These are phyloP conservation scores for Heteropelma amictum DNA, from an alignment of 2,888 invertebrate genomes.

Conservation along the genomic window DNA sequence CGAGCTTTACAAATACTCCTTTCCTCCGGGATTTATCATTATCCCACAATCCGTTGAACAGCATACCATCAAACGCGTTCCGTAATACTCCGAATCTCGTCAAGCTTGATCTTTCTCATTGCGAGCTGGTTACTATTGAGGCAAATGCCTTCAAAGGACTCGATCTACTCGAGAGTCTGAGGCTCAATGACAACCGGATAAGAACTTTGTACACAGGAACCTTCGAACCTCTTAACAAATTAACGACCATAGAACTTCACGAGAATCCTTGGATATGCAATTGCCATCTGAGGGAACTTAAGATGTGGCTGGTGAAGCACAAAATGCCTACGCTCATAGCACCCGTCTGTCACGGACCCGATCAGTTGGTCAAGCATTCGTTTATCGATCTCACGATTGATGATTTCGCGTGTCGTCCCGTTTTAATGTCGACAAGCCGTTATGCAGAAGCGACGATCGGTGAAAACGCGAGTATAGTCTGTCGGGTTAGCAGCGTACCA, in stretches of 20 bases:
- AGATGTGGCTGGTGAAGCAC: slow-evolving; percentile 88
- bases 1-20: slow-evolving; percentile 88
- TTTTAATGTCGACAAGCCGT: slow-evolving; percentile 86
- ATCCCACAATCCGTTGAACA: slow-evolving; percentile 89
- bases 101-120: slow-evolving; percentile 90
- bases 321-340: slow-evolving; percentile 88
- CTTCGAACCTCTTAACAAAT: slow-evolving; percentile 85
- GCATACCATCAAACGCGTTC: slow-evolving; percentile 88
- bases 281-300: slow-evolving; percentile 89
- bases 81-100: slow-evolving; percentile 87
- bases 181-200: slow-evolving; percentile 89
- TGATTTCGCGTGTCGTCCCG: slow-evolving; percentile 92
- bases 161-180: slow-evolving; percentile 87
- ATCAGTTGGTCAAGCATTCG: slow-evolving; percentile 84
- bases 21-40: slow-evolving; percentile 90
- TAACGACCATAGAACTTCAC: slow-evolving; percentile 90
- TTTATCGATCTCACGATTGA: slow-evolving; percentile 88
- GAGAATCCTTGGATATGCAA: slow-evolving; percentile 95
- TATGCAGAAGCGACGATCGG: slow-evolving; percentile 89
- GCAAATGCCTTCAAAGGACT: slow-evolving; percentile 88
- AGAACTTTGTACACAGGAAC: slow-evolving; percentile 86
- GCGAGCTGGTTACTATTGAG: slow-evolving; percentile 88
- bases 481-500: slow-evolving; percentile 89
- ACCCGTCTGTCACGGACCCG: slow-evolving; percentile 87
- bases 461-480: slow-evolving; percentile 91